Percentiles rank a stretch among this genome's conserved stretches.
phyloP scores from a whole-genome alignment of 2,113 vertebrate genomes.

The Poecile atricapillus region DNA sequence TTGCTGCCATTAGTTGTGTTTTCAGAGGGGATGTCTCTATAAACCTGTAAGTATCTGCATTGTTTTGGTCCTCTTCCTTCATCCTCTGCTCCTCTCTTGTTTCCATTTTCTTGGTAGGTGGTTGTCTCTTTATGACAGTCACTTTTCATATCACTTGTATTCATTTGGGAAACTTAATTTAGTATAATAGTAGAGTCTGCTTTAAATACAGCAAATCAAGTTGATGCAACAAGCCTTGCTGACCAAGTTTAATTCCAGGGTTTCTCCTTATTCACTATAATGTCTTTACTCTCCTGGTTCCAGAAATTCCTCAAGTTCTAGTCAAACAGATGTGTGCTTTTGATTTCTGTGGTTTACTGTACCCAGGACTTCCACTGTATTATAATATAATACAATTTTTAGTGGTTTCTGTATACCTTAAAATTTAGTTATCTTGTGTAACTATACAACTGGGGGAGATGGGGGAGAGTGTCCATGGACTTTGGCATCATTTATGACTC shows the following conservation, averaged over 20 bases:
- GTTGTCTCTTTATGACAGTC: background rate
- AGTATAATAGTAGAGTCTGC: background rate
- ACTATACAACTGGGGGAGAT: background rate
- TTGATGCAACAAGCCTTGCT: background rate
- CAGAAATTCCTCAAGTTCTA: background rate
- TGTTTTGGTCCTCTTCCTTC: background rate
- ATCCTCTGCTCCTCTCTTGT: background rate
- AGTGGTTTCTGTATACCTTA: background rate
- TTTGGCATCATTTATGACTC: background rate
- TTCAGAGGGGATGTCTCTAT: constrained; percentile 81
- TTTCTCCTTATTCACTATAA: background rate
- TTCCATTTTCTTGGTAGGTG: background rate
- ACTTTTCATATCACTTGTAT: background rate
- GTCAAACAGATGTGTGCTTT: background rate
- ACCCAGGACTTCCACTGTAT: background rate
- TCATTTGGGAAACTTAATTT: background rate
- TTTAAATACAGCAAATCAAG: background rate
- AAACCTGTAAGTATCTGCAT: constrained; percentile 80
- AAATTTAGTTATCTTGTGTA: background rate
- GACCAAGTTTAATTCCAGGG: background rate
- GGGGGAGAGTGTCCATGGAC: background rate
- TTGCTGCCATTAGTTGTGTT: constrained; percentile 79
- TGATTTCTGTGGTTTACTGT: background rate
- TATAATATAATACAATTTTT: background rate
- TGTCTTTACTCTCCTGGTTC: background rate